A percentile compares a stretch with the other conserved stretches of the same genome.
Conservation (phyloP, 2,113 vertebrate genomes). For the Cyphomyrus discorhynchus region DNA sequence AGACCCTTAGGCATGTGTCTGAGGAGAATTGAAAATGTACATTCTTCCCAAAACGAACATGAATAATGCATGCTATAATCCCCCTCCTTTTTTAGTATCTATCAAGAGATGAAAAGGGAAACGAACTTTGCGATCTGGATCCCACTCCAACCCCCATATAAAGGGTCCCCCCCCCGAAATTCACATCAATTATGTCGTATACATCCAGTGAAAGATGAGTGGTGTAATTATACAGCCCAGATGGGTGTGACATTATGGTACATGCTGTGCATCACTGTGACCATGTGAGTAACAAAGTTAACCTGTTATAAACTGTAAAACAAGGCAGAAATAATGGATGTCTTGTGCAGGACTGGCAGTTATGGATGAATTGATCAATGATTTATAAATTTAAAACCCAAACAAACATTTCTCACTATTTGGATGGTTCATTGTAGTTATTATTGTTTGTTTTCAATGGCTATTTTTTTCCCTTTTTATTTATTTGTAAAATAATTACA, state of each 20-base stretch:
- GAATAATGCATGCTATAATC: constrained; percentile 24
- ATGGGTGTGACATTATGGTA: neutral
- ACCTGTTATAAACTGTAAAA: neutral
- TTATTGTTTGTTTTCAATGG: neutral
- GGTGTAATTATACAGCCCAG: neutral
- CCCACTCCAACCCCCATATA: neutral
- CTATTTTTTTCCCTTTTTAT: neutral
- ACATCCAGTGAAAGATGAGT: neutral
- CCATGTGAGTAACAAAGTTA: neutral
- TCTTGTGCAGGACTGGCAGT: neutral
- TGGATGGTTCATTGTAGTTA: neutral
- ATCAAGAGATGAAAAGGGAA: constrained; percentile 18
- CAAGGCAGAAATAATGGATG: neutral
- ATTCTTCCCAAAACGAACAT: constrained; percentile 25
- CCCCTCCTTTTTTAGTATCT: constrained; percentile 9
- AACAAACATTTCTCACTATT: neutral
- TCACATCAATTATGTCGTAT: constrained; percentile 8
- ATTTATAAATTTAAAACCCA: neutral
- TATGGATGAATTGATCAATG: neutral
- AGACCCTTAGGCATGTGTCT: constrained; percentile 18
- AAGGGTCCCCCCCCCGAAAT: neutral
- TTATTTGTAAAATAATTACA: neutral
- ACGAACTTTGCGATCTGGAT: constrained; percentile 17
- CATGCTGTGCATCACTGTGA: neutral
- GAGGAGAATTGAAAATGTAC: constrained; percentile 23